phyloP scores from a whole-genome alignment of 2,113 vertebrate species.

The Parus major region DNA sequence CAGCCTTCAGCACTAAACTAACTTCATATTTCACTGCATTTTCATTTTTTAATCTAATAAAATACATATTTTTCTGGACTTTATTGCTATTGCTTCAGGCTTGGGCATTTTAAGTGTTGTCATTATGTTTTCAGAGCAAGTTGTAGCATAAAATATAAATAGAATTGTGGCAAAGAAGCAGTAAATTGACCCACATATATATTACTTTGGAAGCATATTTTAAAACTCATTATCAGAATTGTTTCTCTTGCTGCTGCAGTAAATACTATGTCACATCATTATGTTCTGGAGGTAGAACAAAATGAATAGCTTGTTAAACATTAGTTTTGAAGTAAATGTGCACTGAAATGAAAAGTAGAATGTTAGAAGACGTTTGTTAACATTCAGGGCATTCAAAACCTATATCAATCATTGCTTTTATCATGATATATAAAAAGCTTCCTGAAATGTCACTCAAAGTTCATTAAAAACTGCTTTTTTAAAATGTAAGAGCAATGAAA shows the following conservation, averaged over 20 bases:
- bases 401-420: neutral
- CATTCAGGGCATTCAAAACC: neutral
- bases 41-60: slow-evolving; percentile 55
- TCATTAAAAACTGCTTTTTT: neutral
- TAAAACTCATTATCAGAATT: slow-evolving; percentile 49
- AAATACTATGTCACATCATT: slow-evolving; percentile 27
- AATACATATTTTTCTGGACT: slow-evolving; percentile 48
- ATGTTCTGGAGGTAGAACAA: neutral
- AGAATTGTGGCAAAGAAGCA: neutral
- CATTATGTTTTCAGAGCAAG: slow-evolving; percentile 37
- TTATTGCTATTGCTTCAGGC: slow-evolving; percentile 47
- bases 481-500: neutral
- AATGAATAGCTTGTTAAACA: slow-evolving; percentile 50
- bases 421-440: neutral
- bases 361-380: neutral
- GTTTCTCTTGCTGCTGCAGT: slow-evolving; percentile 1
- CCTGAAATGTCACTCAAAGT: neutral
- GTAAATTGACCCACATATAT: slow-evolving; percentile 28
- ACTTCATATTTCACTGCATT: slow-evolving; percentile 57
- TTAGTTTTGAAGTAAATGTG: neutral
- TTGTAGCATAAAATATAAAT: slow-evolving; percentile 30
- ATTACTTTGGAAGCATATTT: slow-evolving; percentile 37
- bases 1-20: slow-evolving; percentile 35
- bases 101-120: slow-evolving; percentile 26
- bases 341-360: neutral